Evolutionary conservation across 2,113 vertebrate species (phyloP), one percentile per base, ranked within the genome.

Genomic region (Apodemus sylvaticus): DNA sequence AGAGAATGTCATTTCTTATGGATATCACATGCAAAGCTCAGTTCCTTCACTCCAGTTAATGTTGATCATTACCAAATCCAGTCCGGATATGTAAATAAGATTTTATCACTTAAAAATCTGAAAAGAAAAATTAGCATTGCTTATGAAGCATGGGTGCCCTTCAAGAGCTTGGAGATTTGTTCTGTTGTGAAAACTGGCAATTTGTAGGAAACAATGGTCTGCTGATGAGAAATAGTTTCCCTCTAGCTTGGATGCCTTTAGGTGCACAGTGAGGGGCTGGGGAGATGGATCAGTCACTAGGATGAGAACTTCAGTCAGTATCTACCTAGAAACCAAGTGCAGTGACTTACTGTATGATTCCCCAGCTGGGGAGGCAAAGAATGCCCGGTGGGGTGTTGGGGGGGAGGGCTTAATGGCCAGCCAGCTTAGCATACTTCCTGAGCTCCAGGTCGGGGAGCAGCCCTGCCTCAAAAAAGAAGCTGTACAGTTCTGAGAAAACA

Each of bases 21-120:
- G 3, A 20, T 12, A 3, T 76, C 20, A 91, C 20, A 45, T 12
- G 7, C 22, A 78, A 64, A 64, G 24, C 3, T 51, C 11, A 5
- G 58, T 89, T 91, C 62, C 45, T 85, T 92, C 22, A 70, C 53
- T 88, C 29, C 76, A 70, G 58, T 60, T 90, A 85, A 79, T 79
- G 1, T 45, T 73, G 36, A 4, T 45, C 34, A 68, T 94, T 92
- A 81, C 66, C 60, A 91, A 58, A 86, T 77, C n/a, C 70, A 58
- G 34, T 79, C 39, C 39, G 86, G 53, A 92, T 91, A 31, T 0
- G 3, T 51, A 53, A 48, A 31, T 20, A 71, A 78, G n/a, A 1
- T 86, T 85, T 51, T 39, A 66, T 66, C 22, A 48, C 66, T 45
- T 48, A 86, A 53, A 60, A 31, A 85, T 7, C 90, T 20, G 31